A percentile compares a stretch with the other conserved stretches of the same genome.
phyloP scores from a whole-genome alignment of 2,113 vertebrate species.

The Thalassarche chlororhynchos region DNA sequence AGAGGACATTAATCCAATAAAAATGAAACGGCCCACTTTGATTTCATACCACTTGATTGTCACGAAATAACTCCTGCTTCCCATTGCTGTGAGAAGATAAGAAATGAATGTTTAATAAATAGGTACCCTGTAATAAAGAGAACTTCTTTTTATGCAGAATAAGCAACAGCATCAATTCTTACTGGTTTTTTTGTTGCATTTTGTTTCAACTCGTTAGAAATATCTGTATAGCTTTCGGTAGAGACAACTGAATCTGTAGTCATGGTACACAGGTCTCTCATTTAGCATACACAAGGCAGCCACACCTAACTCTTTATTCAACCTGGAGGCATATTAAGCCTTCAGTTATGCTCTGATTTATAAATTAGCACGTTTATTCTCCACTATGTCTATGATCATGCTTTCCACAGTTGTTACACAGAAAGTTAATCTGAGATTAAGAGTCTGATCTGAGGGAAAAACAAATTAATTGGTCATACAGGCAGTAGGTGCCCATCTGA shows the following conservation, averaged over 20 bases:
- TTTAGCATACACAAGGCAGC: neutral
- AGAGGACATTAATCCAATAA: neutral
- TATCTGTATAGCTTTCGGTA: neutral
- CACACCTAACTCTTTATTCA: neutral
- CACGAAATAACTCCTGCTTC: neutral
- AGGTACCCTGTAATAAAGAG: neutral
- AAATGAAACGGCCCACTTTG: neutral
- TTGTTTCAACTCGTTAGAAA: neutral
- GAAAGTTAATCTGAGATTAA: neutral
- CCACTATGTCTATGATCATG: neutral
- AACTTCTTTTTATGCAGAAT: neutral
- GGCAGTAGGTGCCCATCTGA: neutral
- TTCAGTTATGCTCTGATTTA: neutral
- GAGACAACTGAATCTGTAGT: neutral
- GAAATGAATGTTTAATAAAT: neutral
- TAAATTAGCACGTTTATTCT: neutral
- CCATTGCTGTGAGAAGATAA: neutral
- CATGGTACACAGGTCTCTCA: neutral
- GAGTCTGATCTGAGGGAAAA: neutral
- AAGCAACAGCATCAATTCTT: neutral
- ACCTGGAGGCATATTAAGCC: neutral
- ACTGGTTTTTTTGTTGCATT: rapidly evolving
- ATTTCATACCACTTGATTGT: neutral
- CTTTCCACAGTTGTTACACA: neutral
- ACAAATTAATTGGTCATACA: neutral